Base-by-base conservation (phyloP, 2,113 vertebrate genomes). In the Hymenochirus boettgeri region DNA sequence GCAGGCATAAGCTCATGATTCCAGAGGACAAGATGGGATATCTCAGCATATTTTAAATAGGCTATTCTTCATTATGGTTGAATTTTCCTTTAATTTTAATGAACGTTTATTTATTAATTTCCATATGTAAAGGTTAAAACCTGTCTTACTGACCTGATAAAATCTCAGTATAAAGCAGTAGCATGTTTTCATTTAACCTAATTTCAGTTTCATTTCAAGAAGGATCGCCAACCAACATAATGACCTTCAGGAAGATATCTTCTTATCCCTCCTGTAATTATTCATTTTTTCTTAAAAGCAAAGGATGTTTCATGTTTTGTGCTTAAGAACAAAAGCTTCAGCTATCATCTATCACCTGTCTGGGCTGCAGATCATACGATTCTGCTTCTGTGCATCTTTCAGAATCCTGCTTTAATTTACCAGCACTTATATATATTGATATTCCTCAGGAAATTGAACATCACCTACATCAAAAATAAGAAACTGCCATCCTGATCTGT, bases 401-500 rank as follows among this genome's bases (percentile, higher is more conserved):
- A 0, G 70, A 73, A 75, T 75, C 65, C 19, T 19, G 73, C 76
- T 83, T 84, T 86, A 85, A 88, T 88, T 89, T 85, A 82, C 83
- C 84, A 77, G 79, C 69, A 82, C 80, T 74, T 81, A n/a, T n/a
- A n/a, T n/a, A n/a, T n/a, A n/a, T 72, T 74, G 81, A 70, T 70
- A 82, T 82, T 83, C 82, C 77, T 82, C 77, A 88, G 88, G 88
- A 90, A 90, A 85, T 76, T 78, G 88, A 19, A 74, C 84, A 87
- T 88, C 85, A 88, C 83, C 82, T 71, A 76, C 62, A 71, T 87
- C 86, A 79, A 81, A 87, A 88, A 88, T 88, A 88, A 35, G 86
- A 86, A 87, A 86, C 85, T 84, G 81, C 82, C 82, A 84, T 70
- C 70, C 82, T 88, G 88, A 90, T 88, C 81, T 84, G 88, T 88